Percentiles rank a stretch among this genome's conserved stretches.
Conservation (phyloP, 2,888 invertebrate species). For the Eristalinus sepulchralis region DNA sequence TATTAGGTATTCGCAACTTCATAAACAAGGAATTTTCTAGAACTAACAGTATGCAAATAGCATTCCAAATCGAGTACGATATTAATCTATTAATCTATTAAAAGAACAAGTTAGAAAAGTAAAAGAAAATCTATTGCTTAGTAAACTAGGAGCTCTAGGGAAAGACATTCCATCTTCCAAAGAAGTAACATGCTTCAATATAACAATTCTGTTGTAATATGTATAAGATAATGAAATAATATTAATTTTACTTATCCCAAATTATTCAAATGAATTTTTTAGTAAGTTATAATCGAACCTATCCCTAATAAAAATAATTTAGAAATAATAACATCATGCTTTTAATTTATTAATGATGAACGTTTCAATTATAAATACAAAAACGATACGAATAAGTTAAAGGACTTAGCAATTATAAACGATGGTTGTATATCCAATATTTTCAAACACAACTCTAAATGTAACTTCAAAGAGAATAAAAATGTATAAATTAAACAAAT, state of each 20-base stretch:
- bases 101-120: conserved; percentile 26
- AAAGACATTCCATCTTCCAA: conserved; percentile 21
- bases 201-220: conserved; percentile 31
- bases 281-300: conserved; percentile 35
- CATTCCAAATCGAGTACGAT: conserved; percentile 22
- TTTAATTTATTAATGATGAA: conserved; percentile 11
- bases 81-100: not conserved
- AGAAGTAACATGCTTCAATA: conserved; percentile 29
- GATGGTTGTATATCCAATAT: conserved; percentile 26
- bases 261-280: conserved; percentile 11
- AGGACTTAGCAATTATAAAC: conserved; percentile 18
- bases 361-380: conserved; percentile 4
- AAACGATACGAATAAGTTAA: conserved; percentile 9
- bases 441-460: conserved; percentile 21
- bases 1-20: not conserved
- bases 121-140: conserved; percentile 25
- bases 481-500: conserved; percentile 14
- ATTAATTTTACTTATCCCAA: conserved; percentile 45
- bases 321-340: conserved; percentile 18
- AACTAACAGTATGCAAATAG: conserved; percentile 10
- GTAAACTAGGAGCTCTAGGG: conserved; percentile 28
- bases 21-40: conserved; percentile 6
- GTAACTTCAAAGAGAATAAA: conserved; percentile 11
- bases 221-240: conserved; percentile 33
- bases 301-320: conserved; percentile 35